phyloP scores from a whole-genome alignment of 1,140 invertebrate species.

The Pectinophora gossypiella region DNA sequence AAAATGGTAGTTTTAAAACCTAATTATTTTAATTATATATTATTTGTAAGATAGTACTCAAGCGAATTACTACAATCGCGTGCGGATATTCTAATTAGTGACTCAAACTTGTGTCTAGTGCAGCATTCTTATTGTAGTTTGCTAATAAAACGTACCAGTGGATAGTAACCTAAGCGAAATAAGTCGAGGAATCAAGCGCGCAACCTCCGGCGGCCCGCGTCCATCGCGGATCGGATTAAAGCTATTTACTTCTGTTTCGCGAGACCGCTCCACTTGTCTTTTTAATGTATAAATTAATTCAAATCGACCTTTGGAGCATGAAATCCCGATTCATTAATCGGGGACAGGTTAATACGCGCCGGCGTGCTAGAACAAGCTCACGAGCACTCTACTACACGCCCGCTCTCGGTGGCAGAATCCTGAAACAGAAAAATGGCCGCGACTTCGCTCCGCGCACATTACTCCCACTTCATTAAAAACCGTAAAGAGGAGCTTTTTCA shows the following conservation, averaged over 20 bases:
- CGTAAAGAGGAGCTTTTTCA: conserved; percentile 49
- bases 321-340: conserved; percentile 66
- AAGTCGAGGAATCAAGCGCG: not conserved
- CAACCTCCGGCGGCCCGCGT: conserved; percentile 14
- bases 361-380: too few species aligned
- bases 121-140: too few species aligned
- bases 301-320: conserved; percentile 59
- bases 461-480: conserved; percentile 44
- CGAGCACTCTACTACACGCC: too few species aligned
- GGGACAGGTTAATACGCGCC: not conserved
- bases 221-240: conserved; percentile 47
- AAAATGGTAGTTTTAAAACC: too few species aligned
- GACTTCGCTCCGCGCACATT: too few species aligned
- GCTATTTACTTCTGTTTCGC: conserved; percentile 52
- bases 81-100: too few species aligned
- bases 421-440: too few species aligned
- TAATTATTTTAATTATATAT: too few species aligned
- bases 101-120: too few species aligned
- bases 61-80: too few species aligned
- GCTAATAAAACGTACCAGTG: not conserved
- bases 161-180: not conserved
- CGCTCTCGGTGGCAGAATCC: too few species aligned
- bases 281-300: conserved; percentile 71
- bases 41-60: too few species aligned
- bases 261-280: conserved; percentile 44